Evolutionary conservation across 1,140 invertebrate genomes (phyloP), one percentile per base, ranked within the genome.

Genomic region (Achroia grisella): DNA sequence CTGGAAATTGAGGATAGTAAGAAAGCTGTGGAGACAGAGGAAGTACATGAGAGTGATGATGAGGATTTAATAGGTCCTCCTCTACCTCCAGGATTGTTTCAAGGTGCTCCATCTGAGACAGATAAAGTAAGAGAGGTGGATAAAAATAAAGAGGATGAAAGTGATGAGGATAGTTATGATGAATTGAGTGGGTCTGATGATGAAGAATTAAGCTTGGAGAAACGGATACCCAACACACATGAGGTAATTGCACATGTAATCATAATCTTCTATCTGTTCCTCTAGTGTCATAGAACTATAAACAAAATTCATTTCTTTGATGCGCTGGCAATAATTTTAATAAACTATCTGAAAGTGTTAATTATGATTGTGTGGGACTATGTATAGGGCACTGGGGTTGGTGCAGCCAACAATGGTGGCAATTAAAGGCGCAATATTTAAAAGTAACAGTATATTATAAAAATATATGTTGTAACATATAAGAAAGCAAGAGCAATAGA

Each of bases 181-280:
- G 86, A 87, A 27, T 55, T 90, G 23, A 88, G 88, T 63, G 85
- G 84, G 28, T 87, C 88, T 39, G 88, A 89, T 50, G 86, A 88
- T 52, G 88, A 90, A 28, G 88, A 90, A 29, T 51, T 82, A 11
- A 75, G 62, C 23, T 54, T 89, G 10, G 72, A 78, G n/a, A 88
- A 88, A 17, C 89, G 86, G 53, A 93, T 98, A 59, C 97, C 97
- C 1, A 89, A 91, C 39, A 90, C 88, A 30, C 91, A 95, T 71
- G 93, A 97, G 82, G 91, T 86, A 47, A 42, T 34, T 31, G 41
- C 4, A 10, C 33, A 2, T 34, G 2, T n/a, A n/a, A n/a, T n/a
- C n/a, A n/a, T n/a, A n/a, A n/a, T 23, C 6, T 23, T 23, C 6
- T 23, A 23, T 23, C 2, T 23, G 17, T 23, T 23, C 2, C 17